Evolutionary conservation across 2,797 vertebrate species (phyloP), one percentile per base, ranked within the genome.

Genomic region (Hypotaenidia okinawae): DNA sequence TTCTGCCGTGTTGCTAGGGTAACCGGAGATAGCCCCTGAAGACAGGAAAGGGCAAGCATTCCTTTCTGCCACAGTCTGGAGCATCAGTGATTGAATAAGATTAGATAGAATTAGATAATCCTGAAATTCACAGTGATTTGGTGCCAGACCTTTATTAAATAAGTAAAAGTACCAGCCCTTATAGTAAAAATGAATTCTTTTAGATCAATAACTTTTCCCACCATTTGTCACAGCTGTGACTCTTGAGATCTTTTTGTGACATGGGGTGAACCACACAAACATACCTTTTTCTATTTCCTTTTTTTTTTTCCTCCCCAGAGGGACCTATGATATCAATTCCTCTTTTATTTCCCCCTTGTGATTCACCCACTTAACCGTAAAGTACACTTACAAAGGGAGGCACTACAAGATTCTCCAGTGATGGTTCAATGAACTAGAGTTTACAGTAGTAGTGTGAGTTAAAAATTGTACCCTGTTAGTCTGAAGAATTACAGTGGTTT

Each of bases 1-100:
- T 88, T 69, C 45, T 94, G 96, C 97, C 77, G 94, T 21, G 98
- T 98, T 98, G 97, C 98, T 94, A 98, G 98, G 98, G 98, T 97
- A 98, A 99, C 98, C 47, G 33, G 91, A 96, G 97, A 97, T 97
- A 91, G 92, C 97, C 97, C 98, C 98, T 94, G 96, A 96, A 97
- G 98, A 97, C 97, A 96, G 97, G 96, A 98, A 97, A 96, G 97
- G 98, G 97, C 95, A 97, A 95, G 93, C 89, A 94, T 97, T 96
- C 95, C 96, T 93, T 87, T 95, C 97, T 95, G 96, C 97, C 89
- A 58, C 97, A 90, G 97, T 96, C 96, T 96, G 96, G 96, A 98
- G 97, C 97, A 94, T 97, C 97, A 92, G 93, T 95, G 95, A 98
- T 97, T 97, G 97, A 95, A 96, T 88, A 96, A 96, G 97, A 96